Percentiles rank a stretch among this genome's conserved stretches.
Conservation (phyloP, 2,888 invertebrate species). For the Zonitis immaculata region DNA sequence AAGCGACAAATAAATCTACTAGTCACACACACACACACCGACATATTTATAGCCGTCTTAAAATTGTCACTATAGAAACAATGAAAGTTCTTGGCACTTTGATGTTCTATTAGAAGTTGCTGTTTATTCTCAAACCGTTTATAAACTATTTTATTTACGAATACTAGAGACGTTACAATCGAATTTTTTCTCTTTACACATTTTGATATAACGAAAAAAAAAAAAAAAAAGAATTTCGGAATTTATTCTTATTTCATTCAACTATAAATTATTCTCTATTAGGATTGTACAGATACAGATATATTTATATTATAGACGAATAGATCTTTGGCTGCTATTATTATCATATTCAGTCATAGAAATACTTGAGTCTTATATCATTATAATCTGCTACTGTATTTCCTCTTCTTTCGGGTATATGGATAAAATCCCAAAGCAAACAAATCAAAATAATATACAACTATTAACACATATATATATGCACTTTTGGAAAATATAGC, state of each 20-base stretch:
- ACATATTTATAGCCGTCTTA: slow-evolving; percentile 5
- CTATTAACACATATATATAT: slow-evolving; percentile 6
- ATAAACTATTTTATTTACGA: too few species aligned
- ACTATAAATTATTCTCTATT: slow-evolving; percentile 2
- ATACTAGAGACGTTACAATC: too few species aligned
- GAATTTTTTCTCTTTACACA: background rate
- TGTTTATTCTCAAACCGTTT: background rate
- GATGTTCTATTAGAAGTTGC: slow-evolving; percentile 1
- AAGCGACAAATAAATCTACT: slow-evolving; percentile 2
- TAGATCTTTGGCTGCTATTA: background rate
- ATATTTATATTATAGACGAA: too few species aligned
- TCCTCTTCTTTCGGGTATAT: too few species aligned
- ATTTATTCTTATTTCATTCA: slow-evolving; percentile 2
- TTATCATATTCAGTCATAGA: too few species aligned
- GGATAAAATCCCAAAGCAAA: background rate
- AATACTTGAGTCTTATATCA: too few species aligned
- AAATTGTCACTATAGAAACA: slow-evolving; percentile 6
- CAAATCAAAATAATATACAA: slow-evolving; percentile 3
- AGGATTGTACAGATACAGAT: too few species aligned
- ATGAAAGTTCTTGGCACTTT: slow-evolving; percentile 7
- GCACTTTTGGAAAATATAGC: background rate
- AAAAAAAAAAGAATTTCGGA: too few species aligned
- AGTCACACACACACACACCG: too few species aligned
- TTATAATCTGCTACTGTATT: slow-evolving; percentile 5
- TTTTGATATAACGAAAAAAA: background rate